Evolutionary conservation across 1,140 invertebrate genomes (phyloP), one percentile per base, ranked within the genome.

Genomic region (Scaptomyza graminum): DNA sequence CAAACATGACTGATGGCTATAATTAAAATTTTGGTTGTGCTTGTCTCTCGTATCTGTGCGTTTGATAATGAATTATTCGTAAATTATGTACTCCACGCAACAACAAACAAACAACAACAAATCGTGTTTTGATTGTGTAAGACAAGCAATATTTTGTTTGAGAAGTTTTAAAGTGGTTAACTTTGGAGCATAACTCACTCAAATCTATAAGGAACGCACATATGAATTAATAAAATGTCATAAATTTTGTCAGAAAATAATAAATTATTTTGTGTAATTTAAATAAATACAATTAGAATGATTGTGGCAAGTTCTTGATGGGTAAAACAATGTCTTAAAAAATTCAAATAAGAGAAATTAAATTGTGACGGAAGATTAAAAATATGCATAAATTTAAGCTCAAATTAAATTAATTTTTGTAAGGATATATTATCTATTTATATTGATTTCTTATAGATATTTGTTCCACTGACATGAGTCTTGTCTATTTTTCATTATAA

Each of bases 1-100:
- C 7, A 34, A 60, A 76, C 73, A 78, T 79, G 79, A 85, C 49
- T 87, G 80, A 85, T 85, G 82, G 54, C 43, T 56, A 65, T 73
- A 88, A 87, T 88, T 85, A 82, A 22, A 87, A 85, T 34, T 34
- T 34, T 34, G 31, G 73, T 76, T 55, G 66, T 39, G 56, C 41
- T 18, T 64, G 43, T 41, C 37, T 37, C 2, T 4, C 4, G 55
- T 28, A 28, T 64, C n/a, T 50, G 49, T 76, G 41, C 44, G 44
- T 51, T 74, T 44, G 56, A 13, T 56, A 64, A 55, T 76, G 74
- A 76, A 57, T 62, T 67, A 76, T 76, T 63, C 25, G 8, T 50
- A 66, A 76, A 73, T 73, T 76, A 72, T 75, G 56, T 66, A 52
- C 54, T 60, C 56, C 8, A 37, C 51, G 66, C 61, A 75, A 61